Evolutionary conservation across 2,113 vertebrate genomes (phyloP).

Genomic region (Campylorhamphus procurvoides): DNA sequence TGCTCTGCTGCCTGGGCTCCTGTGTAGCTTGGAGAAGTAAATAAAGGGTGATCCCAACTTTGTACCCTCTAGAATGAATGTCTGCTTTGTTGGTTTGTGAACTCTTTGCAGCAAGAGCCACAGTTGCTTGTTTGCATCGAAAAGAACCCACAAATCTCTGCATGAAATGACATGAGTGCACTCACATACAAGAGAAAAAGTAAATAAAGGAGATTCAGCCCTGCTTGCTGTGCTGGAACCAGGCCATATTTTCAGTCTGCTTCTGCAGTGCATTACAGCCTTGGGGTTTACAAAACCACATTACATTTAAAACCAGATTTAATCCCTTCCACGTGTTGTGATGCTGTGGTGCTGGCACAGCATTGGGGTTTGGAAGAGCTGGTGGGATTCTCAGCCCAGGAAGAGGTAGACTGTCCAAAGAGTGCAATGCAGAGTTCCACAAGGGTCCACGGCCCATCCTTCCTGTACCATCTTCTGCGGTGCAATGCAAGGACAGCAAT

Average conservation of each 20-base stretch:
- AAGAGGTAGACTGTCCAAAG: background rate
- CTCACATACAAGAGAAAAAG: background rate
- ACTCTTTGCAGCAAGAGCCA: background rate
- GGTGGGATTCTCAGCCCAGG: background rate
- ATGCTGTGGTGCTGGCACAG: accelerated
- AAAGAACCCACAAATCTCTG: background rate
- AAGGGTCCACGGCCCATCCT: background rate
- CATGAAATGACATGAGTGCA: accelerated
- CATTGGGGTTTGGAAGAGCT: background rate
- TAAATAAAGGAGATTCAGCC: background rate
- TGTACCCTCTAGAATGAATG: background rate
- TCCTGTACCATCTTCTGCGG: background rate
- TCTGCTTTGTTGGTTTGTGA: background rate
- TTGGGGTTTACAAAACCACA: background rate
- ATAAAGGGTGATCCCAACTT: background rate
- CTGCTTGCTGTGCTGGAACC: background rate
- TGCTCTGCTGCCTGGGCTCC: background rate
- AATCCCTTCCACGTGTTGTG: background rate
- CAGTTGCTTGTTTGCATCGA: accelerated
- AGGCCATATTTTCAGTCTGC: background rate
- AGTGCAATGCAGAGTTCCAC: background rate
- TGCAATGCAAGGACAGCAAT: background rate
- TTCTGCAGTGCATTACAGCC: background rate
- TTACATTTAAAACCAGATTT: background rate
- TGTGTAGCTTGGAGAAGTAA: background rate